Base-by-base conservation (phyloP, 2,113 vertebrate species). In the Brachirus orientalis region DNA sequence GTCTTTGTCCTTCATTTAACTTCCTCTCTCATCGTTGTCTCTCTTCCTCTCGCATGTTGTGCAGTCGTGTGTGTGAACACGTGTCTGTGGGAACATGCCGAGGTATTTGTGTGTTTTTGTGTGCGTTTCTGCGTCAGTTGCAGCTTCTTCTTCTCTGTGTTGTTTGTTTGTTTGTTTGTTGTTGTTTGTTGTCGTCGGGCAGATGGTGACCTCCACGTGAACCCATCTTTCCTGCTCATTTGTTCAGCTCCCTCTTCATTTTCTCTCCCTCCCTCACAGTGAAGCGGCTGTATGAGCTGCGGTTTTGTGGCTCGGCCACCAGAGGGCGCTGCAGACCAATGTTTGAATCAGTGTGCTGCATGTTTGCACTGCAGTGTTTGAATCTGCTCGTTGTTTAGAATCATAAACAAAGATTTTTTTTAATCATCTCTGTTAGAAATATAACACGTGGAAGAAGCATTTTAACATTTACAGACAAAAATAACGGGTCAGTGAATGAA, bases 171-270 rank as follows among this genome's bases (percentile, higher is more conserved):
- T 41, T 14, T 43, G 40, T 43, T 43, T 43, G 11, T 43, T 14
- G 13, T 8, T 40, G 38, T 40, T n/a, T 40, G 38, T 10, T 6
- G 93, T 93, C 93, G 91, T 89, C 79, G 84, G 92, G 93, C 96
- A 97, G 95, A 96, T 96, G 95, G 95, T 94, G 95, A 95, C 95
- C 95, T 94, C 86, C 90, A 86, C 83, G 92, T 96, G 94, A 96
- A 95, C 95, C 85, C 92, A 89, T 90, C 87, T 89, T 88, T 87
- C 85, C 10, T 43, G 28, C 94, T 94, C 94, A 95, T 95, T 94
- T 95, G 94, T 94, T 95, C 95, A 93, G 93, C 94, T 94, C 93
- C 92, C 91, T 93, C 94, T 94, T 6, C 22, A 93, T 94, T 95
- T 94, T 93, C 88, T 47, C 68, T 67, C 77, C 88, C 92, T 85